Evolutionary conservation across 1,140 invertebrate species (phyloP).

Genomic region (Lordiphosa stackelbergi): DNA sequence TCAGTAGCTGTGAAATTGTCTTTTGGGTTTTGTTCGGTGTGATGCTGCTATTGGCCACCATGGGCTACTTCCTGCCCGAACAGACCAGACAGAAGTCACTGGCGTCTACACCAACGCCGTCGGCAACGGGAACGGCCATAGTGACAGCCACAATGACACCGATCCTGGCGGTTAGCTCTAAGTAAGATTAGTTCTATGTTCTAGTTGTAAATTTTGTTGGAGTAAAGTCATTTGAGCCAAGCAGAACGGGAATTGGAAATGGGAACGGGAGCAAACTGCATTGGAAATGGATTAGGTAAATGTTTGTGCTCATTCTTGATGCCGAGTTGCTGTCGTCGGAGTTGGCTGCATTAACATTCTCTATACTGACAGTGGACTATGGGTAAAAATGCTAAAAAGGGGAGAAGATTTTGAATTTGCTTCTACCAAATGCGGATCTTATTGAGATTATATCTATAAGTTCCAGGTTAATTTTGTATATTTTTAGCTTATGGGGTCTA

Average conservation of each 20-base stretch:
- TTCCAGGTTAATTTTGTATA: too few relatives aligned
- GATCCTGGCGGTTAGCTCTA: conserved; percentile 32
- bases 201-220: too few relatives aligned
- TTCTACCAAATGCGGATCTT: too few relatives aligned
- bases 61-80: conserved; percentile 57
- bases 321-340: conserved; percentile 36
- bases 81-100: conserved; percentile 1
- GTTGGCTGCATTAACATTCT: conserved; percentile 63
- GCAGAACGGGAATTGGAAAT: conserved; percentile 11
- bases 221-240: conserved; percentile 3
- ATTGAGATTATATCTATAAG: too few relatives aligned
- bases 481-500: too few relatives aligned
- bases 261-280: conserved; percentile 50
- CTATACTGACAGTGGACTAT: conserved; percentile 1
- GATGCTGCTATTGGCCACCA: conserved; percentile 21
- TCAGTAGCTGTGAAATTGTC: conserved; percentile 64
- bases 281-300: conserved; percentile 71
- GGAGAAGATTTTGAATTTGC: too few relatives aligned
- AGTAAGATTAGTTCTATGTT: conserved; percentile 26
- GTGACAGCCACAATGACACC: conserved; percentile 21
- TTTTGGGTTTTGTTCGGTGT: conserved; percentile 56
- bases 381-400: not conserved
- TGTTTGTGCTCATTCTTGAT: conserved; percentile 58
- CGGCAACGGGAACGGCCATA: conserved; percentile 9
- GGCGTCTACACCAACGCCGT: not conserved